Base-by-base conservation (phyloP, 2,888 invertebrate species). In the Onchidella celtica region DNA sequence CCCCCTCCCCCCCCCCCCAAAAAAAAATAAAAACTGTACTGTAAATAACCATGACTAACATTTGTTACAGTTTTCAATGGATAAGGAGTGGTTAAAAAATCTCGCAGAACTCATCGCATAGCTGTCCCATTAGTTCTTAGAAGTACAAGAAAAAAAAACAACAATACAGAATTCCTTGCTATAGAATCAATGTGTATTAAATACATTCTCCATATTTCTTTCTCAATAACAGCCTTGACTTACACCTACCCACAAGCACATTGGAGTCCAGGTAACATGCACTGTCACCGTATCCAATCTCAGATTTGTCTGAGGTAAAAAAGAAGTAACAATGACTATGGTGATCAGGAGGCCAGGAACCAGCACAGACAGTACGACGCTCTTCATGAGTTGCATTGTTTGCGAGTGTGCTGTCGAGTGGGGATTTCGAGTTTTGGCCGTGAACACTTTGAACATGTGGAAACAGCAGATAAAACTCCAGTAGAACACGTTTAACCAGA, bases 391-490 rank as follows among this genome's bases (percentile, higher is more conserved):
- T 14, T 2, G 14, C 1, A 40, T 1, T 24, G n/a, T 24, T 9
- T 38, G 47, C 4, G 38, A 40, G 1, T 40, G 69, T 40, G 69
- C 1, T 3, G 38, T 69, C 4, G 3, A 24, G 38, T 69, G 38
- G 11, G n/a, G 2, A 3, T n/a, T 36, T 1, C 73, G 55, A 27
- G 57, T 73, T 32, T 55, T 55, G 59, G 73, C 73, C 1, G 55
- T 27, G 32, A 73, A 73, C 1, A 73, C 73, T 57, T 21, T 38
- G 40, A n/a, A 55, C 73, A 73, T 73, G 59, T 73, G 55, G 32
- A 73, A 47, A 32, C 73, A 73, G 57, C 73, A 73, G 32, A 73
- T 55, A 57, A 73, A 73, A n/a, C 57, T 57, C 73, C 73, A 73
- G 2, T 27, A 6, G 32, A 57, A 73, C 73, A 47, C 21, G 73